Evolutionary conservation across 2,113 vertebrate genomes (phyloP).

Genomic region (Mormoops blainvillei): DNA sequence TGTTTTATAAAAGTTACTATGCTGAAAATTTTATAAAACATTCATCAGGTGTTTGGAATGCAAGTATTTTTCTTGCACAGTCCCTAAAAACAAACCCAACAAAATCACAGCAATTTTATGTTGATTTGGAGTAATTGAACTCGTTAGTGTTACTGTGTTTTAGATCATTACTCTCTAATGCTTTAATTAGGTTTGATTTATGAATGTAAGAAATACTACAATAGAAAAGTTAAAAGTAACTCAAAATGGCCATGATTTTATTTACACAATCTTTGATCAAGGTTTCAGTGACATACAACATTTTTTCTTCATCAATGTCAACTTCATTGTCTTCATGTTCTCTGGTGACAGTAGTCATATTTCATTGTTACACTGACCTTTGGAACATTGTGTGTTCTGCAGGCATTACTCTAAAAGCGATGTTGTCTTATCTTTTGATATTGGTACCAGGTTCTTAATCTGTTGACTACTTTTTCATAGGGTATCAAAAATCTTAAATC

Average conservation of each 20-base stretch:
- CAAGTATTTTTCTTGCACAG: neutral
- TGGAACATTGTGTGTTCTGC: neutral
- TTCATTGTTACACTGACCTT: constrained; percentile 47
- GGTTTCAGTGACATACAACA: neutral
- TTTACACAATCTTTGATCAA: constrained; percentile 27
- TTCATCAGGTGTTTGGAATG: neutral
- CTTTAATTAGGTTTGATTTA: constrained; percentile 35
- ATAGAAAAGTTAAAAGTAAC: neutral
- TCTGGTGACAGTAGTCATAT: constrained; percentile 49
- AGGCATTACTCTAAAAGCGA: neutral
- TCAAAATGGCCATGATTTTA: constrained; percentile 1
- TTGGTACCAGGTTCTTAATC: neutral
- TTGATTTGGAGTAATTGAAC: neutral
- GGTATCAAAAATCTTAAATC: neutral
- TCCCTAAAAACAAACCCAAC: neutral
- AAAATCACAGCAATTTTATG: neutral
- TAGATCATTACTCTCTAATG: neutral
- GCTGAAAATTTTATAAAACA: neutral
- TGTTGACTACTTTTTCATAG: neutral
- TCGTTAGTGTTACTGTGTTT: neutral
- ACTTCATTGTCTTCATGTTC: neutral
- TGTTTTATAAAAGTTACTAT: neutral
- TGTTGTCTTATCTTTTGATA: neutral
- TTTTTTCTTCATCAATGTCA: constrained; percentile 55
- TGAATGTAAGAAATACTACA: neutral